Base-by-base conservation (phyloP, 2,888 invertebrate genomes). In the Latrodectus hesperus region DNA sequence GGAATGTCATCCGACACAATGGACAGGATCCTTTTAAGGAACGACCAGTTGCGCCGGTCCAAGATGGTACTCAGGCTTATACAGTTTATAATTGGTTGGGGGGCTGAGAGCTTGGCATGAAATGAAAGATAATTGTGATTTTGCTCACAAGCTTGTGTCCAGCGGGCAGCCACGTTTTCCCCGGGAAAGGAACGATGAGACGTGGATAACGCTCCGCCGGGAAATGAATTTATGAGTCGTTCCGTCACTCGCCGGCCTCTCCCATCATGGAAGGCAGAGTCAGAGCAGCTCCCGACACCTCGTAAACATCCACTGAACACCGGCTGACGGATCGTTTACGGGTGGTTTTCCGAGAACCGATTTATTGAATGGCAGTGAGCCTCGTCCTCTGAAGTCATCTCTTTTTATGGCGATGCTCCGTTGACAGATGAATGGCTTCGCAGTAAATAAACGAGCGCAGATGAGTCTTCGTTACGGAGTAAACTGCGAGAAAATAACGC, bases 231-330 rank as follows among this genome's bases (percentile, higher is more conserved):
- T 60, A 71, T 49, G 71, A 49, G 70, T 11, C 16, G 38, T 9
- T 22, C 22, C n/a, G 65, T 72, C 53, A 65, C 67, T 81, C 26
- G 26, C 67, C 53, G 17, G 52, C 12, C 26, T 26, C 71, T 71
- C 75, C 49, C 52, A 38, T 11, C 60, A 49, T 10, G 5, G 17
- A 52, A 75, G 17, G 38, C 53, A 9, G 6, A 55, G 53, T 49
- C 52, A 49, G 51, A 17, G 60, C 10, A 16, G 72, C 78, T 17
- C 55, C 49, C 55, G 65, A 74, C 84, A 84, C 84, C 78, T 67
- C 73, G 74, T 79, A 84, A 84, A 78, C 68, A 73, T 70, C 55
- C 65, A 65, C 84, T 76, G 71, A 83, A 38, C 82, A 49, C 75
- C 64, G 64, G 16, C 26, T 17, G n/a, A 22, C 53, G 64, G 55